Conservation (phyloP, 2,797 vertebrate species). For the Eidolon dupreanum region DNA sequence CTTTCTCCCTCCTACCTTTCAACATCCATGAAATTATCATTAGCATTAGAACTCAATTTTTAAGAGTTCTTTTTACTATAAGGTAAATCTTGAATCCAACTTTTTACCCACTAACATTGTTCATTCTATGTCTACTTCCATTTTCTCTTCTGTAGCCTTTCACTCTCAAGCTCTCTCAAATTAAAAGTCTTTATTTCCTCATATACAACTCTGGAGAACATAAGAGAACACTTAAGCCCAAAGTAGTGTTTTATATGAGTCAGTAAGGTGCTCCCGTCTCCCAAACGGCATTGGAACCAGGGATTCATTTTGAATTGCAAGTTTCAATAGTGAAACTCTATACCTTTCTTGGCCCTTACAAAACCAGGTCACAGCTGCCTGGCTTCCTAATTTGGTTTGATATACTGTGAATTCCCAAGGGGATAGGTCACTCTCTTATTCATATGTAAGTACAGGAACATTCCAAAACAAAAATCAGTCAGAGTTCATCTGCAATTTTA, state of each 20-base stretch:
- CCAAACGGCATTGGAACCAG: not conserved
- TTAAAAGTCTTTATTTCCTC: not conserved
- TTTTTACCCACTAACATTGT: not conserved
- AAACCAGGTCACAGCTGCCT: conserved; percentile 76
- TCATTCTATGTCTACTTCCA: not conserved
- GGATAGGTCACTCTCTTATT: conserved; percentile 66
- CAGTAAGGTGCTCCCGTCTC: not conserved
- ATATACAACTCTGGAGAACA: not conserved
- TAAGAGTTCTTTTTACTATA: not conserved
- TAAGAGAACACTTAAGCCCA: not conserved
- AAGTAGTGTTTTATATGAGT: not conserved
- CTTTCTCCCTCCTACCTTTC: not conserved
- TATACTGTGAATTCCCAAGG: conserved; percentile 72
- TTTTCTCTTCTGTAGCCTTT: not conserved
- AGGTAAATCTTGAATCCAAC: not conserved
- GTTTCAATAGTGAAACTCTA: conserved; percentile 60
- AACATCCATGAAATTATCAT: not conserved
- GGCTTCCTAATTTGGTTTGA: conserved; percentile 78
- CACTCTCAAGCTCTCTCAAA: not conserved
- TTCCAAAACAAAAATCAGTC: conserved; percentile 51
- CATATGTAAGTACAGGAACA: conserved; percentile 60
- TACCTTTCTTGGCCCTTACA: conserved; percentile 66
- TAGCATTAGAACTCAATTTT: not conserved
- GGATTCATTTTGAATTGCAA: conserved; percentile 3
- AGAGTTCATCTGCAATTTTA: conserved; percentile 23